Evolutionary conservation across 2,888 invertebrate genomes (phyloP).

Genomic region (Cheilosia urbana): DNA sequence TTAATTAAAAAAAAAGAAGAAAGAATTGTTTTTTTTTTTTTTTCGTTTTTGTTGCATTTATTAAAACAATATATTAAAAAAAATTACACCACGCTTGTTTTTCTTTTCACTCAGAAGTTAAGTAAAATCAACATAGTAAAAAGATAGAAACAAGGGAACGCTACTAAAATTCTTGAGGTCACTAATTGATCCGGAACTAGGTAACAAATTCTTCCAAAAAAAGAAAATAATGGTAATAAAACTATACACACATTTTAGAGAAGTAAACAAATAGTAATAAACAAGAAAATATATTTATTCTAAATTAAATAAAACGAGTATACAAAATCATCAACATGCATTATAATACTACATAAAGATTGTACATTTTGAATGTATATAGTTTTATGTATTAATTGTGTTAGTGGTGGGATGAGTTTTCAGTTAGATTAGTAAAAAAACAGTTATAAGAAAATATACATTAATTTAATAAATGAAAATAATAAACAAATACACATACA

Average conservation of each 20-base stretch:
- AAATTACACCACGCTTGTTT: constrained; percentile 52
- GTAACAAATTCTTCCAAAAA: constrained; percentile 67
- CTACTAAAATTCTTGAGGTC: constrained; percentile 58
- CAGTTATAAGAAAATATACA: constrained; percentile 39
- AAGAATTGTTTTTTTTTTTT: constrained; percentile 15
- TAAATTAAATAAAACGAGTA: constrained; percentile 78
- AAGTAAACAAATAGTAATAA: constrained; percentile 75
- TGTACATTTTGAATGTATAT: constrained; percentile 71
- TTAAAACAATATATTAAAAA: constrained; percentile 54
- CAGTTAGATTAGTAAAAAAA: constrained; percentile 61
- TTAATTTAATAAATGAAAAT: constrained; percentile 25
- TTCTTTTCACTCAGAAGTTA: constrained; percentile 41
- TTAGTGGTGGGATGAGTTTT: constrained; percentile 60
- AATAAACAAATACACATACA: constrained; percentile 31
- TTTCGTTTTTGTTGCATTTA: constrained; percentile 74
- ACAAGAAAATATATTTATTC: constrained; percentile 71
- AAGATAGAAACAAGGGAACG: constrained; percentile 55
- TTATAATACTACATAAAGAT: constrained; percentile 48
- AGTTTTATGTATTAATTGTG: constrained; percentile 65
- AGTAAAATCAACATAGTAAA: constrained; percentile 27
- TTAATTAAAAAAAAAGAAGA: constrained; percentile 25
- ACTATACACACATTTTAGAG: constrained; percentile 62
- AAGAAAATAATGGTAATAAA: constrained; percentile 38
- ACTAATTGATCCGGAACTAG: constrained; percentile 40
- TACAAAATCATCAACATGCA: constrained; percentile 65